Evolutionary conservation across 2,888 invertebrate species (phyloP).

Genomic region (Altica lythri): DNA sequence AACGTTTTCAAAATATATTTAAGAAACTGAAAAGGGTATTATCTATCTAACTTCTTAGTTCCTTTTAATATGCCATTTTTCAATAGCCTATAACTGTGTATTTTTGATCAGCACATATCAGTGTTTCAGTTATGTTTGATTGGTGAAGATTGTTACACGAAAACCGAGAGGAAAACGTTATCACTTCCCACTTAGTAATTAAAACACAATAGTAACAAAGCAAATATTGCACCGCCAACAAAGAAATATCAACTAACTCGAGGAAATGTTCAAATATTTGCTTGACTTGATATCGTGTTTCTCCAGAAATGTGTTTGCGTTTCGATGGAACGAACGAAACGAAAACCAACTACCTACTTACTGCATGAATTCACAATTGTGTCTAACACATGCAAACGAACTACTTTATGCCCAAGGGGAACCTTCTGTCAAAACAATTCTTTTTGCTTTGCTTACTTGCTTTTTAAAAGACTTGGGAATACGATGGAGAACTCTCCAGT

Average conservation of each 20-base stretch:
- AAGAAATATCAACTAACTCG: conserved; percentile 25
- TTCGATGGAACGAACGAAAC: conserved; percentile 27
- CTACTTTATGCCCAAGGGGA: conserved; percentile 12
- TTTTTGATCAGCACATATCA: too few species aligned
- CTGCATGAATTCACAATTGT: conserved; percentile 16
- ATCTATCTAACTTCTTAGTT: too few species aligned
- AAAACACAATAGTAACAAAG: conserved; percentile 21
- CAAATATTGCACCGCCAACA: conserved; percentile 27
- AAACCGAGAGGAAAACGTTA: conserved; percentile 4
- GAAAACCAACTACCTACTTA: too few species aligned
- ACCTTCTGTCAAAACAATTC: conserved; percentile 12
- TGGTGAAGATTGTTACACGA: conserved; percentile 7
- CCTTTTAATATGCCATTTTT: too few species aligned
- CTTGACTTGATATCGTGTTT: conserved; percentile 29
- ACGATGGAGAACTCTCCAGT: not conserved
- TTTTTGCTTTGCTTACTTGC: conserved; percentile 11
- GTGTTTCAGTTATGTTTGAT: too few species aligned
- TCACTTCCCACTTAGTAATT: conserved; percentile 15
- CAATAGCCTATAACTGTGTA: too few species aligned
- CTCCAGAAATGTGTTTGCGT: conserved; percentile 30
- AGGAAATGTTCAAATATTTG: conserved; percentile 32
- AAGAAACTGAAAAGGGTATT: too few species aligned
- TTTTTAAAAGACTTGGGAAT: conserved; percentile 5
- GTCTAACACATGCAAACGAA: conserved; percentile 17
- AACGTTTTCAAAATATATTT: too few species aligned